Base-by-base conservation (phyloP, 2,888 invertebrate genomes). In the Cantharis rustica region DNA sequence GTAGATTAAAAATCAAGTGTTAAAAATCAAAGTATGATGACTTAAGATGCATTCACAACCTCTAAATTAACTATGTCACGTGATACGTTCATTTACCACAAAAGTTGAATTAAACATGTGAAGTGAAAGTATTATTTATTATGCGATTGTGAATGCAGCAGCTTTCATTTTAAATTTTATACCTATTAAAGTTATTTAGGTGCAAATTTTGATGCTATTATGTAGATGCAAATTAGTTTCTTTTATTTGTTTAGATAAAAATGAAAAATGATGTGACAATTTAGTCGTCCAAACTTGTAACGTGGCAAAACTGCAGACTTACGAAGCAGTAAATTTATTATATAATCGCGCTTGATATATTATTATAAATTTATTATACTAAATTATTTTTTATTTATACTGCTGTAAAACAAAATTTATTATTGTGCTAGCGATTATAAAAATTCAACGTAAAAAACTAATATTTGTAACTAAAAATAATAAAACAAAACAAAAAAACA, bases 401-500 rank as follows among this genome's bases (percentile, higher is more conserved):
- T 66, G 64, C n/a, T 66, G 23, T 20, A 66, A 66, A 20, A 66
- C 23, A 66, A 66, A 66, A 10, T 9, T 64, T 64, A 64, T 20
- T 64, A 16, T 64, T 64, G 10, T 47, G 47, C 68, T 80, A 77
- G 83, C 16, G 13, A 71, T 69, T 77, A 80, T 76, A 73, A 72
- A 78, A 80, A 74, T 82, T 80, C 78, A 80, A 69, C 61, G 68
- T 80, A 72, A 75, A 74, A 27, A 75, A 75, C 71, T 81, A 77
- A 80, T 72, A 76, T 82, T 80, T 83, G 79, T 80, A 47, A 47
- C 1, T 47, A 82, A 83, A 76, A 81, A 80, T 82, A 81, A 84
- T 63, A 82, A 81, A 83, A 80, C 81, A 81, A 83, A 75, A n/a
- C n/a, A n/a, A 80, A 84, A 84, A 84, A 23, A 23, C 7, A 79